Evolutionary conservation across 2,888 invertebrate species (phyloP).

Genomic region (Agrotis clavis): DNA sequence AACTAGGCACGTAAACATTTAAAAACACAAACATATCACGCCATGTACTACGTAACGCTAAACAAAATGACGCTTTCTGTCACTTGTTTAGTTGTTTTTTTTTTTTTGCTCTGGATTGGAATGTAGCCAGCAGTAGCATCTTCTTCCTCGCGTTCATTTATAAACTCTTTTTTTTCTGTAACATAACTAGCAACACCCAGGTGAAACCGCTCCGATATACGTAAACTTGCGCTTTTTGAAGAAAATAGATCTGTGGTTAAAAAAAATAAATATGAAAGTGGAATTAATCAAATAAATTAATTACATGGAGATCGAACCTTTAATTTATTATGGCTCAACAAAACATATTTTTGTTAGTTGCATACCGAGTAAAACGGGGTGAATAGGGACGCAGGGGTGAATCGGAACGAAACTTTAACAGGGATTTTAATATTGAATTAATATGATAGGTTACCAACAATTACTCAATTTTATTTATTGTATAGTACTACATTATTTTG

Average conservation of each 20-base stretch:
- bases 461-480: too few relatives aligned
- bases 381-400: too few relatives aligned
- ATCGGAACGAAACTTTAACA: too few relatives aligned
- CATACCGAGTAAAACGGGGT: too few relatives aligned
- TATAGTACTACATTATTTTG: too few relatives aligned
- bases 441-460: too few relatives aligned
- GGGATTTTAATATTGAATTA: too few relatives aligned
- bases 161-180: too few relatives aligned
- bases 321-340: neutral
- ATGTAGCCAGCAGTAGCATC: constrained; percentile 25
- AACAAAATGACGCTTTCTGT: constrained; percentile 41
- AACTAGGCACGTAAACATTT: neutral
- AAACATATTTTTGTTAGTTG: neutral
- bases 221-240: neutral
- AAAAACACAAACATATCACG: constrained; percentile 31
- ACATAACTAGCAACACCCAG: constrained; percentile 29
- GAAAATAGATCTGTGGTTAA: neutral
- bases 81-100: constrained; percentile 47
- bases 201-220: neutral
- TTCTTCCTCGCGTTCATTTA: neutral
- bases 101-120: constrained; percentile 26
- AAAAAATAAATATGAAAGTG: neutral
- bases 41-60: constrained; percentile 22
- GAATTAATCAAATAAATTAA: too few relatives aligned
- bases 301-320: neutral